These are phyloP conservation scores for Alviniconcha strummeri DNA, from an alignment of 2,888 invertebrate genomes.

Conservation along the genomic window DNA sequence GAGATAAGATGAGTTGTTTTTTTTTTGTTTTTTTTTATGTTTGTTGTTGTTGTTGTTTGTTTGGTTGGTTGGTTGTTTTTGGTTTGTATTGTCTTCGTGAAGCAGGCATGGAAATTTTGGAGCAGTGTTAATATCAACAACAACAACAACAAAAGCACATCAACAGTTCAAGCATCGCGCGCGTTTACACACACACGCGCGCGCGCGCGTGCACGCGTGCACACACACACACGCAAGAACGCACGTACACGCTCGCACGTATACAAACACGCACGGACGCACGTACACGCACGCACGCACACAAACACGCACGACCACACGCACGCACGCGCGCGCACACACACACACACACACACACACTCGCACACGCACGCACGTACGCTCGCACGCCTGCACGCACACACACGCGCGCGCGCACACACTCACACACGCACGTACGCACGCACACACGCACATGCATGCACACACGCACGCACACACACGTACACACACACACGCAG, in stretches of 20 bases:
- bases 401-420: background rate
- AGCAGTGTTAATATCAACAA: background rate
- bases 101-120: background rate
- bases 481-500: background rate
- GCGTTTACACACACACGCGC: background rate
- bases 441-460: background rate
- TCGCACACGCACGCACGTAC: background rate
- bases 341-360: conserved; percentile 6
- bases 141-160: background rate
- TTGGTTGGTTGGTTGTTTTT: no score
- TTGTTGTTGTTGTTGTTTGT: no score
- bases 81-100: background rate
- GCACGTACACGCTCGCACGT: background rate
- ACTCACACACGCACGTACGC: background rate
- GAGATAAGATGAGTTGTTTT: background rate
- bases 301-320: background rate
- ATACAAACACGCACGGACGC: background rate
- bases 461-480: background rate
- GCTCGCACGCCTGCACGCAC: background rate
- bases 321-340: background rate
- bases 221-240: background rate
- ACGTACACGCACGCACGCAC: background rate
- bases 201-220: no score
- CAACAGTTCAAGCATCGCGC: background rate
- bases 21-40: no score